Percentiles rank a stretch among this genome's conserved stretches.
These are phyloP conservation scores for Linnaemya tessellans DNA, from an alignment of 2,888 invertebrate genomes.

Conservation along the genomic window DNA sequence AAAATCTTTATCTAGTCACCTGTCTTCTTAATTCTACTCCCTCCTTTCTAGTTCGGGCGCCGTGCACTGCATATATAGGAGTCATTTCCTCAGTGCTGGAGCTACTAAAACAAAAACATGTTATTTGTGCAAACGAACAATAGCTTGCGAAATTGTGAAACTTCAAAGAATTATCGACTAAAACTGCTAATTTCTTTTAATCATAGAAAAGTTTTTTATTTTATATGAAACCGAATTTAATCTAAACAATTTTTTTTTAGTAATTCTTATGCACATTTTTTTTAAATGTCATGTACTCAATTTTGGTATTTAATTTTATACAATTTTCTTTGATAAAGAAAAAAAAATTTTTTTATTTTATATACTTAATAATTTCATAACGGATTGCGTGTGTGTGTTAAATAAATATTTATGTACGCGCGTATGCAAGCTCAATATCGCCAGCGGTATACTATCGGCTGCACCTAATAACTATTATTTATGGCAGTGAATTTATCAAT, in stretches of 20 bases:
- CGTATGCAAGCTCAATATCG: neutral
- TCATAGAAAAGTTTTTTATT: neutral
- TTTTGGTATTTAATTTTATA: neutral
- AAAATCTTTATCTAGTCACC: too few species aligned
- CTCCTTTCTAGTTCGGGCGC: too few species aligned
- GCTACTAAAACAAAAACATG: too few species aligned
- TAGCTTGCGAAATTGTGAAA: too few species aligned
- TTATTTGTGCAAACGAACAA: too few species aligned
- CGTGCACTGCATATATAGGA: too few species aligned
- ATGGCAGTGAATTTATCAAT: neutral
- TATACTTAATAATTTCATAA: neutral
- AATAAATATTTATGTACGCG: too few species aligned
- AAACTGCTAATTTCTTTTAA: too few species aligned
- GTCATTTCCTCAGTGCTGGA: too few species aligned
- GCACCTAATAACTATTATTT: neutral
- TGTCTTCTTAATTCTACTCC: too few species aligned
- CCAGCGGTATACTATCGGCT: neutral
- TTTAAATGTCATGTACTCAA: neutral
- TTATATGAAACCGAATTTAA: neutral
- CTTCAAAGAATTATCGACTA: too few species aligned
- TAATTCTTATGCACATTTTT: neutral
- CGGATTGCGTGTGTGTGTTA: neutral
- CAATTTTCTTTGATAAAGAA: constrained; percentile 6
- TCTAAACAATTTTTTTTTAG: neutral
- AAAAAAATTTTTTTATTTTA: neutral